Conservation (phyloP, 2,113 vertebrate genomes). For the Thermophis baileyi region DNA sequence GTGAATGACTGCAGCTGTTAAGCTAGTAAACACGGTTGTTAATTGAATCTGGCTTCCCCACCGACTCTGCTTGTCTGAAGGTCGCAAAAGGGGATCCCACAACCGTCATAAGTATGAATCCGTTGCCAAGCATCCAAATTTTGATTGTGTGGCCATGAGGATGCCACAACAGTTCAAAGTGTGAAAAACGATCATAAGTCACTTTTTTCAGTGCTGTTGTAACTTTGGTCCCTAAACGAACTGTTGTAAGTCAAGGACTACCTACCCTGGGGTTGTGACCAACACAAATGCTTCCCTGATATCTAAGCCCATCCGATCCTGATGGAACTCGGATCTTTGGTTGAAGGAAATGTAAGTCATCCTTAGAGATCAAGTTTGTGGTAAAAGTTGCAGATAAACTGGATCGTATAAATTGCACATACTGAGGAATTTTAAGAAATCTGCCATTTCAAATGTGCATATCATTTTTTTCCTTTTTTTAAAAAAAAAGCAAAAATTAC, state of each 20-base stretch:
- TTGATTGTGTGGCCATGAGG: background rate
- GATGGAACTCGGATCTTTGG: background rate
- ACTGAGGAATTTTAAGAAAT: slow-evolving; percentile 78
- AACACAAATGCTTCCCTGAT: background rate
- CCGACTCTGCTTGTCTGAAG: background rate
- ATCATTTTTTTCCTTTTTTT: slow-evolving; percentile 64
- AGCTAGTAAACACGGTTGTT: too few relatives aligned
- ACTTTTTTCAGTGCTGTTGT: background rate
- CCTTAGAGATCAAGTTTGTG: background rate
- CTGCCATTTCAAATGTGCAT: slow-evolving; percentile 71
- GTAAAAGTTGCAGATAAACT: background rate
- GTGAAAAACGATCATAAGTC: background rate
- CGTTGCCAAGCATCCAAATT: background rate
- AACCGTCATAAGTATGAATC: background rate
- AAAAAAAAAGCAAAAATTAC: slow-evolving; percentile 51
- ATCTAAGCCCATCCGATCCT: background rate
- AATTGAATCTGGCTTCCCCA: background rate
- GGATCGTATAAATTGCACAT: slow-evolving; percentile 53
- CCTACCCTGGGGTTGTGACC: background rate
- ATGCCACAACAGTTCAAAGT: background rate
- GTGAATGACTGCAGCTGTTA: too few relatives aligned
- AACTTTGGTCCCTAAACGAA: background rate
- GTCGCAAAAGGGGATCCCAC: background rate
- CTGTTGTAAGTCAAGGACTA: background rate
- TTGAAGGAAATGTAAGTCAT: background rate